Evolutionary conservation across 1,140 invertebrate genomes (phyloP).

Genomic region (Orius insidiosus): DNA sequence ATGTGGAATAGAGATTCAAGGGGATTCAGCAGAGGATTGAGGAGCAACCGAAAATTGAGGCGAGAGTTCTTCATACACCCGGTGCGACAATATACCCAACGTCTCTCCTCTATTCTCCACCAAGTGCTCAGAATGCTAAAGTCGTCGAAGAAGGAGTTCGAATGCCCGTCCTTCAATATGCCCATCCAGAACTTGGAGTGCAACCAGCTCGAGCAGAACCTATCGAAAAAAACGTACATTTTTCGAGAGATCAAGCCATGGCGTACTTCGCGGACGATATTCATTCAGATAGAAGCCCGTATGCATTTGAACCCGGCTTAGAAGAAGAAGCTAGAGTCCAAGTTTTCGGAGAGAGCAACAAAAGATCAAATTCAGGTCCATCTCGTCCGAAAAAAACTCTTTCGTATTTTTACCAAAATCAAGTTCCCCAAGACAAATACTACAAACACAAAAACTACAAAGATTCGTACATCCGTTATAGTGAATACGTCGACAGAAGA

Average conservation of each 20-base stretch:
- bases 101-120: constrained; percentile 38
- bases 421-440: constrained; percentile 16
- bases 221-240: constrained; percentile 23
- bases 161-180: constrained; percentile 55
- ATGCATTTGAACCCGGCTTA: constrained; percentile 25
- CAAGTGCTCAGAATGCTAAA: constrained; percentile 22
- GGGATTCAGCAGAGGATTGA: constrained; percentile 5
- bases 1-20: constrained; percentile 10
- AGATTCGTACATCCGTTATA: constrained; percentile 25
- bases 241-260: constrained; percentile 20
- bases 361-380: constrained; percentile 16
- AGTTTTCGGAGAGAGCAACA: constrained; percentile 28
- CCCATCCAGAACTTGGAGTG: constrained; percentile 56
- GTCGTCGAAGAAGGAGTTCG: constrained; percentile 46
- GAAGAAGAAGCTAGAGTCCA: constrained; percentile 26
- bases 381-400: constrained; percentile 26
- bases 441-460: constrained; percentile 17
- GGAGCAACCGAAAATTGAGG: constrained; percentile 39
- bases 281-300: constrained; percentile 27
- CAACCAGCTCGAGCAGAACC: constrained; percentile 39
- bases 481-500: constrained; percentile 28
- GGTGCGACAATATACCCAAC: constrained; percentile 40
- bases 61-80: constrained; percentile 47
- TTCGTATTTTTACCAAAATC: constrained; percentile 17
- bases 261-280: constrained; percentile 24